phyloP scores from a whole-genome alignment of 2,888 invertebrate genomes.

The Actias luna region DNA sequence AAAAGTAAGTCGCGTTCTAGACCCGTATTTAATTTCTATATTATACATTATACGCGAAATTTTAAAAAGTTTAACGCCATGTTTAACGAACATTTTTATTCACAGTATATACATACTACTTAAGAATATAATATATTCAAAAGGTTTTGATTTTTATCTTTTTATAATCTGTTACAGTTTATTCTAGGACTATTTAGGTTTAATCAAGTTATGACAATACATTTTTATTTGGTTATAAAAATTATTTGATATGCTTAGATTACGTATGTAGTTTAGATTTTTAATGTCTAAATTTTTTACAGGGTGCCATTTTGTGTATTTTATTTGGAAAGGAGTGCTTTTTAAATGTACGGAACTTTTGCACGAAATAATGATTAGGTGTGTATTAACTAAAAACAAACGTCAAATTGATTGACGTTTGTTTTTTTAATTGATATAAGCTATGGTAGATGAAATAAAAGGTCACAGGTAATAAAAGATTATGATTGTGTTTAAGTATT shows the following conservation, averaged over 20 bases:
- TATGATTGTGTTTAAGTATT: neutral
- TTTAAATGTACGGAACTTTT: neutral
- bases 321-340: neutral
- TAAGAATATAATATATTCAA: too few species aligned
- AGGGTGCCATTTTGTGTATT: conserved; percentile 27
- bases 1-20: too few species aligned
- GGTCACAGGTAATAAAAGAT: neutral
- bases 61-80: neutral
- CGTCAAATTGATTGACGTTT: neutral
- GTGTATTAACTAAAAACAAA: neutral
- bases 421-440: neutral
- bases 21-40: too few species aligned
- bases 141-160: neutral
- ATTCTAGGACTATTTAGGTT: neutral
- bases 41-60: too few species aligned
- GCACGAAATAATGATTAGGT: neutral
- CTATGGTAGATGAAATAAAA: neutral
- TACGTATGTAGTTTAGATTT: conserved; percentile 29
- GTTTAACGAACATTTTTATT: neutral
- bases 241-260: conserved; percentile 34
- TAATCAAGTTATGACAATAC: conserved; percentile 23
- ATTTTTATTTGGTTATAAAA: conserved; percentile 38
- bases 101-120: neutral
- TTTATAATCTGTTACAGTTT: neutral
- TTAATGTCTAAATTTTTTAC: conserved; percentile 22